Base-by-base conservation (phyloP, 2,888 invertebrate species). In the Laspeyria flexula region DNA sequence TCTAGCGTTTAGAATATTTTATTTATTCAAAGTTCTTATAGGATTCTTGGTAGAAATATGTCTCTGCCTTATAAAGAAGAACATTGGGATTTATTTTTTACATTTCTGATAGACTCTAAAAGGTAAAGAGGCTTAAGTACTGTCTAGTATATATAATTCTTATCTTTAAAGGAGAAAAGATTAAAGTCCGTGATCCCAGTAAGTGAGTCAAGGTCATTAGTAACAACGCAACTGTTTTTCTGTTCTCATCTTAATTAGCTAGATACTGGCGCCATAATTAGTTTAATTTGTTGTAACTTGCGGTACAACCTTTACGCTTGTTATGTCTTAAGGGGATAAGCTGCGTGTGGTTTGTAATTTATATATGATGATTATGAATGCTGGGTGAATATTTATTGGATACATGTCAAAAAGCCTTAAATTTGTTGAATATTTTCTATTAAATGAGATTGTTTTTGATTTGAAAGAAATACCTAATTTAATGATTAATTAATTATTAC, bases 261-360 rank as follows among this genome's bases (percentile, higher is more conserved):
- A 27, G 11, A n/a, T n/a, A 35, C 11, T 27, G 27, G 11, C 27
- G 34, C 27, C 23, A 12, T 35, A 25, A 16, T 16, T 5, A 18
- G 7, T 11, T 12, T 25, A 27, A 27, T 35, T 43, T 43, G 43
- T 27, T 15, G 7, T 34, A 43, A 18, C 18, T 40, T 35, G 16
- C 25, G 12, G 34, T 43, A 43, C 27, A 12, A 35, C 27, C 27
- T 29, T 43, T 18, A 35, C 5, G 43, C 35, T 34, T 43, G 43
- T 43, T 43, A 43, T 35, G 34, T 34, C 31, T 34, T 35, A n/a
- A 31, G 31, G 13, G 13, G 31, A 30, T 30, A 30, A 5, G 31
- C 1, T 5, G 9, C 13, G 12, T 31, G 7, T 31, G 12, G 30
- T 1, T 13, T 13, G 31, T 25, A 25, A 25, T 25, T 25, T 7